Evolutionary conservation across 2,113 vertebrate genomes (phyloP).

Genomic region (Otus sunia): DNA sequence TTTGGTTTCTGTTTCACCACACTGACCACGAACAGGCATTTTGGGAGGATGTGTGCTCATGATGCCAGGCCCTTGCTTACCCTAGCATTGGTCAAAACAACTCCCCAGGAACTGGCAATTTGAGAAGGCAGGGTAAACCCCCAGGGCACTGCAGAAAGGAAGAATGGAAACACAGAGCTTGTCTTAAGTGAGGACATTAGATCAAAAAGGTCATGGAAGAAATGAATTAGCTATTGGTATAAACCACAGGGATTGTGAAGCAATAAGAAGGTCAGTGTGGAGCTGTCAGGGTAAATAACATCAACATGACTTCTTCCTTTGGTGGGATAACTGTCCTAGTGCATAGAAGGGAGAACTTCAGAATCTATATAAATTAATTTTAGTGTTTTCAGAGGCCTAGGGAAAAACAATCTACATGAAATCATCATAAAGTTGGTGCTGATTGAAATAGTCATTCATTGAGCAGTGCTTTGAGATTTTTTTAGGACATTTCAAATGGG

Average conservation of each 20-base stretch:
- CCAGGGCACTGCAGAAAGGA: background rate
- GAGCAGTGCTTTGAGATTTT: background rate
- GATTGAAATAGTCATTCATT: background rate
- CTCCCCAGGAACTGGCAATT: background rate
- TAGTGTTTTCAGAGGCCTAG: background rate
- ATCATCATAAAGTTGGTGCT: background rate
- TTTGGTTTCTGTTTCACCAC: background rate
- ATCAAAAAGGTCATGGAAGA: background rate
- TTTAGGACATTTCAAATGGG: background rate
- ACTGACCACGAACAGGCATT: accelerated
- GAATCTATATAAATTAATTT: background rate
- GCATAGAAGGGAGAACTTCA: background rate
- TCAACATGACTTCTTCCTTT: background rate
- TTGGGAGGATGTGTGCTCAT: background rate
- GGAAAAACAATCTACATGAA: background rate
- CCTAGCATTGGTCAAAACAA: background rate
- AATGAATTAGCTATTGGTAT: background rate
- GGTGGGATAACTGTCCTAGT: background rate
- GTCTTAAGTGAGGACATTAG: background rate
- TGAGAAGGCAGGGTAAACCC: background rate
- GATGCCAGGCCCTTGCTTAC: background rate
- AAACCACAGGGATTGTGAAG: background rate
- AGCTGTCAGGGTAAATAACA: background rate
- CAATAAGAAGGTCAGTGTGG: background rate
- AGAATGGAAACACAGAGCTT: background rate